A percentile compares a stretch with the other conserved stretches of the same genome.
phyloP scores from a whole-genome alignment of 2,888 invertebrate species.

The Thereva unica region DNA sequence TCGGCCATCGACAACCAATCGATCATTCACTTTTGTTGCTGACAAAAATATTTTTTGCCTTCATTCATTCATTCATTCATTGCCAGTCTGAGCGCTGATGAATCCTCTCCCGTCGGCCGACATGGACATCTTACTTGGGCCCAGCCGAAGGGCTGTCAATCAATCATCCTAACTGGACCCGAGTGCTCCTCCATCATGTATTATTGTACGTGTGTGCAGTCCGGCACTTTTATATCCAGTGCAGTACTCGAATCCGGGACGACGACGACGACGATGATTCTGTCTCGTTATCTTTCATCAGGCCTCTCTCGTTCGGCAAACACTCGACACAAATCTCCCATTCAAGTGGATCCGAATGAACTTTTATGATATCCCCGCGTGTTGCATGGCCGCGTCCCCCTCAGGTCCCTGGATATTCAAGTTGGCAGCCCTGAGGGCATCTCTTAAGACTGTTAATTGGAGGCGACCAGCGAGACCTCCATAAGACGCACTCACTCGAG shows the following conservation, averaged over 20 bases:
- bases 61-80: no score
- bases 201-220: not conserved
- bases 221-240: slow-evolving; percentile 13
- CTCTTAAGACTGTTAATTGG: slow-evolving; percentile 25
- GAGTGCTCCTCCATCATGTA: not conserved
- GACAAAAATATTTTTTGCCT: slow-evolving; percentile 28
- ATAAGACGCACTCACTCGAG: slow-evolving; percentile 22
- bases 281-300: slow-evolving; percentile 35
- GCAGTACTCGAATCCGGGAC: slow-evolving; percentile 16
- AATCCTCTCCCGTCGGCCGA: slow-evolving; percentile 21
- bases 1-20: slow-evolving; percentile 31
- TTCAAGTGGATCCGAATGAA: slow-evolving; percentile 22
- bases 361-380: slow-evolving; percentile 24
- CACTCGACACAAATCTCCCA: slow-evolving; percentile 17
- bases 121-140: slow-evolving; percentile 19
- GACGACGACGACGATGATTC: not conserved
- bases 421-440: not conserved
- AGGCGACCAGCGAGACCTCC: slow-evolving; percentile 25
- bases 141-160: slow-evolving; percentile 23
- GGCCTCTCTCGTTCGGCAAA: slow-evolving; percentile 18
- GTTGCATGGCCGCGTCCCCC: not conserved
- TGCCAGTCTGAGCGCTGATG: slow-evolving; percentile 4
- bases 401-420: not conserved
- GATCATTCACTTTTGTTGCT: slow-evolving; percentile 25
- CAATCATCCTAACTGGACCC: slow-evolving; percentile 14